These are phyloP conservation scores for Formicarius rufipectus DNA, from an alignment of 2,113 vertebrate genomes.

Conservation along the genomic window DNA sequence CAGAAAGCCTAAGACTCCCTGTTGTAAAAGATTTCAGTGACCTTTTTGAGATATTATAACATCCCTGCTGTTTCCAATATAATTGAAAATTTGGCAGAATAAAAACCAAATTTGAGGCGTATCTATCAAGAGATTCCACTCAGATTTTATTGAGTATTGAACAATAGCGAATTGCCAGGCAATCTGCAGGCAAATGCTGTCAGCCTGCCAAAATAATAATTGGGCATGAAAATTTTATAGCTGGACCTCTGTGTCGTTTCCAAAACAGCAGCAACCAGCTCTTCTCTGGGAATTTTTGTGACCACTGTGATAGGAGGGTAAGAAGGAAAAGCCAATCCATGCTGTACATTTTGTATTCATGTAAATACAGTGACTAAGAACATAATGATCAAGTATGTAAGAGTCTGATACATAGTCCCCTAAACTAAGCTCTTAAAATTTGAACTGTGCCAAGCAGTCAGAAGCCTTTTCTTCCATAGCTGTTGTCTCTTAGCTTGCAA, in stretches of 20 bases:
- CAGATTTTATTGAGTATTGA: conserved; percentile 36
- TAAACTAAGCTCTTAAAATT: neutral
- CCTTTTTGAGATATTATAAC: conserved; percentile 20
- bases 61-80: conserved; percentile 30
- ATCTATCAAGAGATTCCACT: conserved; percentile 46
- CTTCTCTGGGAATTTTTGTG: conserved; percentile 28
- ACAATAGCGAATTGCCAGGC: conserved; percentile 56
- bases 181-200: neutral
- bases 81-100: conserved; percentile 34
- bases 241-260: neutral
- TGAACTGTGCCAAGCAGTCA: neutral
- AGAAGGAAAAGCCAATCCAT: neutral
- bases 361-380: neutral
- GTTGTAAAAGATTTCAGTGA: conserved; percentile 21
- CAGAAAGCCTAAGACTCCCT: neutral
- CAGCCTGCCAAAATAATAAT: conserved; percentile 53
- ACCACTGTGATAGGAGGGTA: neutral
- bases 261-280: conserved; percentile 45
- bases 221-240: conserved; percentile 58
- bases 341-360: neutral
- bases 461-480: neutral
- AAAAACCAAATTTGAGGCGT: neutral
- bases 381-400: neutral
- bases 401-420: neutral
- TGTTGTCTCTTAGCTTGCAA: neutral